Base-by-base conservation (phyloP, 2,888 invertebrate species). In the Diploptera punctata region DNA sequence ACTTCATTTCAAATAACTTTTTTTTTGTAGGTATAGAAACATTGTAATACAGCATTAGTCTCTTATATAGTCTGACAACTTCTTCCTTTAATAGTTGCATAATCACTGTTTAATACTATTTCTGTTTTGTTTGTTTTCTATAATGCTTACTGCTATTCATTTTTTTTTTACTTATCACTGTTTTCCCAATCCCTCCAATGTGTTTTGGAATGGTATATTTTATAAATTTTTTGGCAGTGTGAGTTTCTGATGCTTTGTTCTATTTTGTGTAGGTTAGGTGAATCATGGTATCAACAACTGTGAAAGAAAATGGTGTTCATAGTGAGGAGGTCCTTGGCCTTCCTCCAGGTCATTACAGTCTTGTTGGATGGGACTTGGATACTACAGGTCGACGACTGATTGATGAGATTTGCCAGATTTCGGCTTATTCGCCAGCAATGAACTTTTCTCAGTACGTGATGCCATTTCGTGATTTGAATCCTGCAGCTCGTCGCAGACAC, bases 331-430 rank as follows among this genome's bases (percentile, higher is more conserved):
- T 24, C 29, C n/a, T 33, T 7, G 52, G 89, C 16, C 82, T 91
- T 69, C 87, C 89, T 1, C 84, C 86, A 18, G 92, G 91, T 77
- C 89, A 91, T 80, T 95, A 93, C 82, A 87, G 90, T 33, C 84
- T 94, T 57, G 91, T 94, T 33, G 92, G 93, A 67, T 92, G 93
- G 89, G 94, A 93, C 80, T 89, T 94, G 83, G 94, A 94, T 80
- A 91, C 93, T 16, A 94, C 94, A 18, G 95, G 94, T 68, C 88
- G 92, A 72, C 87, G 93, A 79, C 86, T 94, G 47, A 91, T 93
- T 77, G 94, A 95, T 81, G 94, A 95, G 81, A 87, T 95, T 81
- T 93, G 93, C 79, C 94, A 94, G 83, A 89, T 95, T 78, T 93
- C 93, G 4, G 93, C 91, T 0, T 94, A 91, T 81, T 91, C 91